A percentile compares a stretch with the other conserved stretches of the same genome.
These are phyloP conservation scores for Malthinus seriepunctatus DNA, from an alignment of 2,888 invertebrate genomes.

Conservation along the genomic window DNA sequence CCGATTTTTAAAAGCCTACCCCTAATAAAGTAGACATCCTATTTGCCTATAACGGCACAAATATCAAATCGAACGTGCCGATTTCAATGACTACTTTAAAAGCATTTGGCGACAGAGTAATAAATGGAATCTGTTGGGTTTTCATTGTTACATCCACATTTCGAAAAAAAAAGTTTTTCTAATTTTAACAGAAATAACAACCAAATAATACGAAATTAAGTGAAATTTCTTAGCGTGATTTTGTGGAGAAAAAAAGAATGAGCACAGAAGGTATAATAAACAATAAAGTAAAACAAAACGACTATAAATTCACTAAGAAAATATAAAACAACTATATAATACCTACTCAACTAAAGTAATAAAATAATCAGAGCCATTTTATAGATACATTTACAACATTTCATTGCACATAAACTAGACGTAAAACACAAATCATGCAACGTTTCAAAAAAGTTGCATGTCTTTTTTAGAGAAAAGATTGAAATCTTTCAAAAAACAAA, in stretches of 20 bases:
- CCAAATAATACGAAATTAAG: not conserved
- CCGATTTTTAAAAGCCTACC: slow-evolving; percentile 21
- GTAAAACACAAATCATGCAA: slow-evolving; percentile 22
- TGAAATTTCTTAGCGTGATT: no score
- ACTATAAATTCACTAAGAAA: slow-evolving; percentile 19
- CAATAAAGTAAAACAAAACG: slow-evolving; percentile 12
- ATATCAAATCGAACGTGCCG: slow-evolving; percentile 33
- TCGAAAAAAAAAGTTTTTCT: not conserved
- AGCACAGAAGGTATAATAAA: no score
- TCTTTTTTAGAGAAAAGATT: not conserved
- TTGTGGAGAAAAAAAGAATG: no score
- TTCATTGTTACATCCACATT: not conserved
- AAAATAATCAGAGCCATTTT: slow-evolving; percentile 26
- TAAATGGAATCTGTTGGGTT: slow-evolving; percentile 10
- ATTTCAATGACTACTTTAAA: slow-evolving; percentile 29
- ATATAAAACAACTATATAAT: slow-evolving; percentile 23
- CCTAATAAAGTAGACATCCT: slow-evolving; percentile 24
- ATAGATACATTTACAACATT: slow-evolving; percentile 25
- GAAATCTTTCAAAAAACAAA: slow-evolving; percentile 5
- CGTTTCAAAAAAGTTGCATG: slow-evolving; percentile 24
- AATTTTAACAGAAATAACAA: not conserved
- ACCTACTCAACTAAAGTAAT: slow-evolving; percentile 7
- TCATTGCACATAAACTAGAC: slow-evolving; percentile 23
- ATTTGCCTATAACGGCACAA: slow-evolving; percentile 32
- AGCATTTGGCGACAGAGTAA: slow-evolving; percentile 27